Evolutionary conservation across 2,888 invertebrate genomes (phyloP).

Genomic region (Cerastoderma edule): DNA sequence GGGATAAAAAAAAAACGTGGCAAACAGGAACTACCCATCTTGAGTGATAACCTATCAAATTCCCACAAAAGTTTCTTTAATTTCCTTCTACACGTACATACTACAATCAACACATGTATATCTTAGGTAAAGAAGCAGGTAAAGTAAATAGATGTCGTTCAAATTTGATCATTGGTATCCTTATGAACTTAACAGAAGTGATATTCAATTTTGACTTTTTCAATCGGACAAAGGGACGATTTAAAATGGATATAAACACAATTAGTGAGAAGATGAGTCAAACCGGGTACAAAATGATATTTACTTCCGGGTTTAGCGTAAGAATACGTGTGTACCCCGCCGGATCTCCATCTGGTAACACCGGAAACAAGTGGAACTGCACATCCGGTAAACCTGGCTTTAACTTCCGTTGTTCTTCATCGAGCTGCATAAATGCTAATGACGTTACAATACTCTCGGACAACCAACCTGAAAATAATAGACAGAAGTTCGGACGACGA

Average conservation of each 20-base stretch:
- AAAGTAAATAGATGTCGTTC: no score
- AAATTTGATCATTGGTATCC: no score
- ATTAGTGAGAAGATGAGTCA: neutral
- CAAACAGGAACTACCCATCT: no score
- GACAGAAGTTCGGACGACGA: no score
- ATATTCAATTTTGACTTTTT: no score
- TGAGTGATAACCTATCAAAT: no score
- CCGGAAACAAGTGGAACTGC: neutral
- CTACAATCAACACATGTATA: no score
- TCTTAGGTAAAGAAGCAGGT: no score
- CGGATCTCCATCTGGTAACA: neutral
- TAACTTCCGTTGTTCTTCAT: neutral
- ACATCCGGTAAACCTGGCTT: conserved; percentile 10
- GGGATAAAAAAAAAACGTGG: no score
- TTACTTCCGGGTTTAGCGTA: neutral
- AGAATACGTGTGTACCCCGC: neutral
- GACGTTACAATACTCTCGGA: neutral
- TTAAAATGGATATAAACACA: neutral
- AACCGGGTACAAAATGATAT: neutral
- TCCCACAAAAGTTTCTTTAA: no score
- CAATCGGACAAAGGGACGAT: neutral
- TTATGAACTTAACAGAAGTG: no score
- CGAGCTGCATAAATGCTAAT: conserved; percentile 3
- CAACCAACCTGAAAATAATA: neutral
- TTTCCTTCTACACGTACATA: no score